Evolutionary conservation across 2,113 vertebrate species (phyloP).

Genomic region (Axis porcinus): DNA sequence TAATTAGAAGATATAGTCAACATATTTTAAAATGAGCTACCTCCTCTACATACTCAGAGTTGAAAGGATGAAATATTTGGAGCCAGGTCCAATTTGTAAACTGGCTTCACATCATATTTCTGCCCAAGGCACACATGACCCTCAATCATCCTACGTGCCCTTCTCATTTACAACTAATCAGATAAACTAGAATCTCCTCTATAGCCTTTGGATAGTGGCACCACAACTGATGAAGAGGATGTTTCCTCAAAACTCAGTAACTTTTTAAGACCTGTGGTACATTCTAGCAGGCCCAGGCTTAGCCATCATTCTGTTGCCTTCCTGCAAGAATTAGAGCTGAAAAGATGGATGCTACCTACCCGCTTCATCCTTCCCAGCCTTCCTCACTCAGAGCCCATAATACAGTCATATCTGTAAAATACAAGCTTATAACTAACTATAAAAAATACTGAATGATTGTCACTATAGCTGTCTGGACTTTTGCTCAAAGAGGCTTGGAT

Average conservation of each 20-base stretch:
- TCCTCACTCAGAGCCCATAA: neutral
- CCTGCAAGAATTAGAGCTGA: neutral
- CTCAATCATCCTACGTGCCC: constrained; percentile 58
- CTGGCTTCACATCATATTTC: constrained; percentile 53
- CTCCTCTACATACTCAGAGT: constrained; percentile 58
- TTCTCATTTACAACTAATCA: constrained; percentile 66
- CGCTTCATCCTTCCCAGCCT: neutral
- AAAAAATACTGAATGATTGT: neutral
- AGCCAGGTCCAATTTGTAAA: constrained; percentile 56
- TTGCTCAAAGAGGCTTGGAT: neutral
- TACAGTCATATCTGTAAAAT: neutral
- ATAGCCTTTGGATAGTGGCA: neutral
- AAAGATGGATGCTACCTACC: neutral
- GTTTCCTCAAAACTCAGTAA: neutral
- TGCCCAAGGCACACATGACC: constrained; percentile 48
- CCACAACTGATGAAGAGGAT: constrained; percentile 34
- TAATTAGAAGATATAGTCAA: constrained; percentile 77
- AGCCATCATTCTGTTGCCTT: neutral
- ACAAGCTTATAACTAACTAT: neutral
- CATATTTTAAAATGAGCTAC: constrained; percentile 72
- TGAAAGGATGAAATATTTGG: constrained; percentile 69
- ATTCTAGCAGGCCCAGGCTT: neutral
- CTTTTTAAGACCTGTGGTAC: neutral
- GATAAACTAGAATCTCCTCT: constrained; percentile 15
- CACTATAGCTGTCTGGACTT: neutral